A percentile compares a stretch with the other conserved stretches of the same genome.
phyloP scores from a whole-genome alignment of 2,113 vertebrate genomes.

The Nematolebias whitei region DNA sequence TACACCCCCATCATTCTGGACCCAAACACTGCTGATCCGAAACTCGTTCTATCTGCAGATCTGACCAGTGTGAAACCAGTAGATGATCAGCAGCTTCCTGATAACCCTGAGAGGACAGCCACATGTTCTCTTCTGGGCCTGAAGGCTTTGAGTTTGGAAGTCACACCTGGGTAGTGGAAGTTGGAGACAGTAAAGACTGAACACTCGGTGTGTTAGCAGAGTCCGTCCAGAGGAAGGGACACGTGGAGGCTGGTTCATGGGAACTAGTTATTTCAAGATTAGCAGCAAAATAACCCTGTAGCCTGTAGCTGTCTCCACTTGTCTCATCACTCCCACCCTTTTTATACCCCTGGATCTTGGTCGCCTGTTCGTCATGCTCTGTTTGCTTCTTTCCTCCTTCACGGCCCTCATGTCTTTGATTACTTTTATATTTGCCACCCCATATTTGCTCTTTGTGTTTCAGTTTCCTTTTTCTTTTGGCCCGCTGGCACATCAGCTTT shows the following conservation, averaged over 20 bases:
- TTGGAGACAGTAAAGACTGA: slow-evolving; percentile 2
- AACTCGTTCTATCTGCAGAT: neutral
- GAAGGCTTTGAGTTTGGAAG: neutral
- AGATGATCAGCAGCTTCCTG: neutral
- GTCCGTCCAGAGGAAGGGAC: neutral
- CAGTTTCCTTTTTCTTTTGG: too few species aligned
- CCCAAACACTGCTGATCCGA: neutral
- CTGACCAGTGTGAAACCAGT: neutral
- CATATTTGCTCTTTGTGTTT: too few species aligned
- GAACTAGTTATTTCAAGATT: neutral
- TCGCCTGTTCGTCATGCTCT: too few species aligned
- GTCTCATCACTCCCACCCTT: too few species aligned
- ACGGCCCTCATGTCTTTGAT: too few species aligned
- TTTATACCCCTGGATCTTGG: too few species aligned
- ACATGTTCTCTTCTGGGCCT: neutral
- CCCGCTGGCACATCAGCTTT: too few species aligned
- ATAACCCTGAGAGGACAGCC: neutral
- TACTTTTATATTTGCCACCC: too few species aligned
- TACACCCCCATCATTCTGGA: too few species aligned
- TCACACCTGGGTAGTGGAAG: neutral
- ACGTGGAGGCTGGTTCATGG: neutral
- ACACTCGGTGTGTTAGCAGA: neutral
- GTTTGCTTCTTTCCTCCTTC: too few species aligned
- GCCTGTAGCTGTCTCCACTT: too few species aligned
- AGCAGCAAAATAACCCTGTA: too few species aligned